Evolutionary conservation across 2,888 invertebrate genomes (phyloP), one percentile per base, ranked within the genome.

Genomic region (Hyposoter dolosus): DNA sequence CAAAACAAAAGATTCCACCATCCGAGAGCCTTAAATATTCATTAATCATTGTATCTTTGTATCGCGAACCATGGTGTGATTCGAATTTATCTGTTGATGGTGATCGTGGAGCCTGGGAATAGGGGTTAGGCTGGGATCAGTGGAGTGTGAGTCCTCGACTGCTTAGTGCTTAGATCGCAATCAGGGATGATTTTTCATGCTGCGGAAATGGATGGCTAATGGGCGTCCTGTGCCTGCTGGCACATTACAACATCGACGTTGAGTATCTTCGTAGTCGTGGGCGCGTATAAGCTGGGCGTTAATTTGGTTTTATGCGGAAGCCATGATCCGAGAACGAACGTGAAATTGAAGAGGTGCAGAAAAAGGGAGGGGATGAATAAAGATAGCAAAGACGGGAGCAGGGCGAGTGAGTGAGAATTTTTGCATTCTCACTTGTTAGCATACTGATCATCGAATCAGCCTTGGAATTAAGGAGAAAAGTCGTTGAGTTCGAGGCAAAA

Each of bases 381-480:
- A 75, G 53, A 45, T 10, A 43, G 40, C 53, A 56, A 77, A 35
- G 35, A 35, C 28, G 35, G 43, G 47, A n/a, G n/a, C n/a, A 74
- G 69, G 66, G n/a, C 19, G 68, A 85, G 75, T 45, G 69, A 45
- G 72, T 17, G 72, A 76, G 53, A 81, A 83, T 66, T 68, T 65
- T 63, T 65, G 86, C 86, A 88, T 82, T 89, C 82, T 89, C 90
- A 91, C 93, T 93, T 93, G 93, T 94, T 93, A 93, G 93, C 93
- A 93, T 93, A 93, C 93, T 94, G 93, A 93, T 93, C 92, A 93
- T 92, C 92, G 83, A 75, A 80, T 35, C 90, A 88, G 88, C 76
- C 88, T 86, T 90, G 90, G 92, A 93, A 93, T 92, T 92, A 93
- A 93, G 92, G 91, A 90, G 87, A 89, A 89, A 89, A 86, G 83